Evolutionary conservation across 2,888 invertebrate species (phyloP).

Genomic region (Luperina testacea): DNA sequence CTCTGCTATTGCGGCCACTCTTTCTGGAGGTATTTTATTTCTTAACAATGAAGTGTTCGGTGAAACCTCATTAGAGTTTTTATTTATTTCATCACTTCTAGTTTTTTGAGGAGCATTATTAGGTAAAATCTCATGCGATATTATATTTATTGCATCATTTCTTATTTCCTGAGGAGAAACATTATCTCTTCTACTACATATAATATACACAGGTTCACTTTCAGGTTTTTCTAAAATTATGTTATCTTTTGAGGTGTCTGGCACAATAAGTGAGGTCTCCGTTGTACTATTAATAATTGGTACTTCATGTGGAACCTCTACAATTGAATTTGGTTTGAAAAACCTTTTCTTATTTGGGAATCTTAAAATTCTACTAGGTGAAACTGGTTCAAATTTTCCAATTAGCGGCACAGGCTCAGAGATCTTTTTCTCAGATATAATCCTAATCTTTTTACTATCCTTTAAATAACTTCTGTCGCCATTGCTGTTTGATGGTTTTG

Average conservation of each 20-base stretch:
- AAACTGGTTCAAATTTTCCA: slow-evolving; percentile 75
- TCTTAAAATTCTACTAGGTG: slow-evolving; percentile 74
- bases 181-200: slow-evolving; percentile 1
- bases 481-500: neutral
- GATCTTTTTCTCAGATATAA: slow-evolving; percentile 82
- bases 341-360: slow-evolving; percentile 66
- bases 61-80: neutral
- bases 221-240: neutral
- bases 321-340: slow-evolving; percentile 22
- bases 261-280: neutral
- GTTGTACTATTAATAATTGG: slow-evolving; percentile 13
- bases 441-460: slow-evolving; percentile 75
- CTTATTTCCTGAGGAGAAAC: slow-evolving; percentile 6
- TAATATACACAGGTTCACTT: neutral
- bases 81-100: slow-evolving; percentile 4
- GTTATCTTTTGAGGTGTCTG: slow-evolving; percentile 14
- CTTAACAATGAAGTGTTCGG: slow-evolving; percentile 47
- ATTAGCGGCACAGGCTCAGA: slow-evolving; percentile 71
- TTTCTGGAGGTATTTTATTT: slow-evolving; percentile 76
- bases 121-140: neutral
- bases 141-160: slow-evolving; percentile 17
- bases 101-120: slow-evolving; percentile 12
- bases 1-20: slow-evolving; percentile 81
- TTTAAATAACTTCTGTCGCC: slow-evolving; percentile 50
- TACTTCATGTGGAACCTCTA: slow-evolving; percentile 1